phyloP scores from a whole-genome alignment of 2,113 vertebrate species.

The Salvelinus namaycush region DNA sequence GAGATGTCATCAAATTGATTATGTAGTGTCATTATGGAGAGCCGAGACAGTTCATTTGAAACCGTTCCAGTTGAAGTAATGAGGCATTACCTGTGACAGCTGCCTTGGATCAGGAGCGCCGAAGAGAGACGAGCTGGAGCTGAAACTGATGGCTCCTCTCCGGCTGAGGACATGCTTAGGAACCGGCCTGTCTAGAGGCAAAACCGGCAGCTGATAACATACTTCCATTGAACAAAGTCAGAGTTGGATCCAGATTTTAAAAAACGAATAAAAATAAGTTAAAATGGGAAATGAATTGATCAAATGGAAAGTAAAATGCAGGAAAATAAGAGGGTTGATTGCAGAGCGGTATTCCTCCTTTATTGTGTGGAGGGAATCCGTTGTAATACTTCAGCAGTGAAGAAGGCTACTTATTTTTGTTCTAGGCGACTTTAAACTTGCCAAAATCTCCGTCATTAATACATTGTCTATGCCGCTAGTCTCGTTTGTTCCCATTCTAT shows the following conservation, averaged over 20 bases:
- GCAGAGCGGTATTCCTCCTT: constrained; percentile 21
- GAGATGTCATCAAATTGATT: no score
- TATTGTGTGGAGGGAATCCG: constrained; percentile 47
- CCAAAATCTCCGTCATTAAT: constrained; percentile 66
- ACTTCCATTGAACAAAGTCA: constrained; percentile 93
- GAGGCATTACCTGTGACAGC: constrained; percentile 89
- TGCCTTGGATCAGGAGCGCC: constrained; percentile 96
- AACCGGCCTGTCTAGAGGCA: constrained; percentile 99
- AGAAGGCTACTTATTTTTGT: constrained; percentile 68
- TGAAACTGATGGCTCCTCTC: constrained; percentile 99
- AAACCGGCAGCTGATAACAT: constrained; percentile 98
- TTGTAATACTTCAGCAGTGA: constrained; percentile 52
- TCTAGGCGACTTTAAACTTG: constrained; percentile 65
- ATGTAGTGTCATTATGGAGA: no score
- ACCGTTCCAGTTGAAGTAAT: neutral
- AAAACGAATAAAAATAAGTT: constrained; percentile 16
- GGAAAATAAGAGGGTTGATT: constrained; percentile 10
- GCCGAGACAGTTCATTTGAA: neutral
- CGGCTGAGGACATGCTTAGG: constrained; percentile 99
- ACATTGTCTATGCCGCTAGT: constrained; percentile 61
- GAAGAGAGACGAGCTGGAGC: constrained; percentile 97
- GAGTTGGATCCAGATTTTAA: constrained; percentile 70
- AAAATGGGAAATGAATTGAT: no score
- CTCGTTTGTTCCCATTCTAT: constrained; percentile 68
- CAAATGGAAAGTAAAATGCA: constrained; percentile 10